A percentile compares a stretch with the other conserved stretches of the same genome.
phyloP scores from a whole-genome alignment of 2,113 vertebrate genomes.

The Apus apus region DNA sequence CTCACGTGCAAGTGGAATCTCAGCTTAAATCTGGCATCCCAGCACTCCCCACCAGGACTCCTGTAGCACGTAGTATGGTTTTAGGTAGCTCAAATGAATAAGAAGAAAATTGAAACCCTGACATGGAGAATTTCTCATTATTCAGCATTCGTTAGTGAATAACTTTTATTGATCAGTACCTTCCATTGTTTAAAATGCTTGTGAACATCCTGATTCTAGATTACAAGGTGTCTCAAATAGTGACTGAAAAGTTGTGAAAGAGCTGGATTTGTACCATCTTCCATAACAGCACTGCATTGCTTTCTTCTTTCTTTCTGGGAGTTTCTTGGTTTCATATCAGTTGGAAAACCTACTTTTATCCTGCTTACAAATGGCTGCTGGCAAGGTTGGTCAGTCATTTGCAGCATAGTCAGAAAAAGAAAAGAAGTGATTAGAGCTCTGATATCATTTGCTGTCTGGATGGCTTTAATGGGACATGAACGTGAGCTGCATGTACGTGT shows the following conservation, averaged over 20 bases:
- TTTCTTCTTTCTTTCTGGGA: neutral
- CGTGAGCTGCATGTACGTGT: neutral
- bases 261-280: neutral
- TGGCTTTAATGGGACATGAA: rapidly evolving
- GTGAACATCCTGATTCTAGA: neutral
- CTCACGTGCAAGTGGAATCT: neutral
- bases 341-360: neutral
- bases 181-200: neutral
- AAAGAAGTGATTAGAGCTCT: neutral
- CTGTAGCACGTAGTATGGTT: neutral
- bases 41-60: neutral
- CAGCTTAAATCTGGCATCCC: neutral
- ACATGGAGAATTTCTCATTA: neutral
- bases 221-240: rapidly evolving
- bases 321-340: neutral
- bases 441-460: neutral
- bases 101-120: neutral
- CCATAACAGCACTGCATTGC: neutral
- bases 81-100: neutral
- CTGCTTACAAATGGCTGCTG: neutral
- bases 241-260: neutral
- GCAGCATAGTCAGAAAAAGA: neutral
- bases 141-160: neutral
- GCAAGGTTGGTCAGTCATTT: neutral
- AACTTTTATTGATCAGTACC: neutral